These are phyloP conservation scores for Acrobasis consociella DNA, from an alignment of 2,888 invertebrate species.

Conservation along the genomic window DNA sequence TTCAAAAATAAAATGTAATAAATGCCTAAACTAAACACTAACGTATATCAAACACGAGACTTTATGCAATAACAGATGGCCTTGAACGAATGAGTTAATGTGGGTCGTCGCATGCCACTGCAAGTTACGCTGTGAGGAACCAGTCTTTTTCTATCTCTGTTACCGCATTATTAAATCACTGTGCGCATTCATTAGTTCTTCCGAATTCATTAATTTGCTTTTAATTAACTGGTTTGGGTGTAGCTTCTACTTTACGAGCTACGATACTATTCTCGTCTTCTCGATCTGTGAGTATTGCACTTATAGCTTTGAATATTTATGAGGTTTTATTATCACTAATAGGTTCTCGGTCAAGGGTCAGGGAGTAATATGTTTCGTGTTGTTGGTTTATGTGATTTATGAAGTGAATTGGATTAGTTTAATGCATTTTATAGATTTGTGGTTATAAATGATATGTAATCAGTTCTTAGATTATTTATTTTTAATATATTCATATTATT, in stretches of 20 bases:
- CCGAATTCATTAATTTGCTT: conserved; percentile 12
- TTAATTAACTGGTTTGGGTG: not conserved
- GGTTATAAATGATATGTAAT: too few species aligned
- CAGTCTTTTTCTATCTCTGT: conserved; percentile 22
- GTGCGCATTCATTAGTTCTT: conserved; percentile 22
- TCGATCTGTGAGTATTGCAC: not conserved
- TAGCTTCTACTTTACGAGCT: conserved; percentile 4
- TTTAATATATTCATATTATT: too few species aligned
- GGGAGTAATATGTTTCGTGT: not conserved
- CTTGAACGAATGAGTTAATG: conserved; percentile 62
- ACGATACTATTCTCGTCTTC: not conserved
- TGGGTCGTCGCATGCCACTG: conserved; percentile 49
- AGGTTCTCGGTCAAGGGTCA: not conserved
- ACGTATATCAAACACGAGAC: conserved; percentile 43
- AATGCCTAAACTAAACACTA: conserved; percentile 32
- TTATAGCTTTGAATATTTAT: too few species aligned
- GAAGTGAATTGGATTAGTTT: not conserved
- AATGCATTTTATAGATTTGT: not conserved
- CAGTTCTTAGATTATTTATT: too few species aligned
- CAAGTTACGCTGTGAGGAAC: conserved; percentile 20
- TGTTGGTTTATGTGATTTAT: not conserved
- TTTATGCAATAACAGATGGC: conserved; percentile 58
- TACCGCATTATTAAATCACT: conserved; percentile 22
- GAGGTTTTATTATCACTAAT: not conserved
- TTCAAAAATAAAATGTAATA: conserved; percentile 24